A percentile compares a stretch with the other conserved stretches of the same genome.
These are phyloP conservation scores for Nezara viridula DNA, from an alignment of 2,888 invertebrate genomes.

Conservation along the genomic window DNA sequence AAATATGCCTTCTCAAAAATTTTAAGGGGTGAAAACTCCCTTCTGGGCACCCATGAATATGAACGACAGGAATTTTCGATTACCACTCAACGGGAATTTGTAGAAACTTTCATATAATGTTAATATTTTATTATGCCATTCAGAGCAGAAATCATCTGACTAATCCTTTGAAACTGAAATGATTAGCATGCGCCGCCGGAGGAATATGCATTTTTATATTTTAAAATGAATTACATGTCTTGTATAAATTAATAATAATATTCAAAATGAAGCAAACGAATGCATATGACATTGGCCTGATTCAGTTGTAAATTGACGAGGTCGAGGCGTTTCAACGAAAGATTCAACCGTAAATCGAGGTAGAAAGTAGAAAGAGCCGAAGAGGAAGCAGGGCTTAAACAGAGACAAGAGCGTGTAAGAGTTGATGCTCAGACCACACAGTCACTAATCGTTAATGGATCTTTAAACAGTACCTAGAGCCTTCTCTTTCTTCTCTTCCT, in stretches of 20 bases:
- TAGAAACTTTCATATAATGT: background rate
- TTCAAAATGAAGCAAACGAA: background rate
- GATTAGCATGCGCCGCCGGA: background rate
- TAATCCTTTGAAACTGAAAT: background rate
- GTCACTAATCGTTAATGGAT: conserved; percentile 32
- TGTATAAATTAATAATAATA: background rate
- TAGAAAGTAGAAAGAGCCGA: background rate
- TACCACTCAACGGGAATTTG: too few relatives aligned
- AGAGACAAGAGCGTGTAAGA: background rate
- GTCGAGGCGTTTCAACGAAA: background rate
- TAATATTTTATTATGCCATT: background rate
- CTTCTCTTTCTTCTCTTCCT: background rate
- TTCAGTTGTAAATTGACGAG: background rate
- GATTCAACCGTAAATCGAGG: conserved; percentile 6
- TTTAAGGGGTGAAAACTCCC: too few relatives aligned
- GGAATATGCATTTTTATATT: background rate
- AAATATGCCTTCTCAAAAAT: too few relatives aligned
- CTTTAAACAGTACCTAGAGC: conserved; percentile 30
- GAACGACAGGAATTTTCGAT: too few relatives aligned
- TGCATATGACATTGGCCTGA: background rate
- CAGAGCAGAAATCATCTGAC: background rate
- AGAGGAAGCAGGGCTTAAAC: background rate
- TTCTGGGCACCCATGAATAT: too few relatives aligned
- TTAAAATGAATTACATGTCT: background rate
- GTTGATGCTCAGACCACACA: conserved; percentile 10